Evolutionary conservation across 2,113 vertebrate genomes (phyloP).

Genomic region (Ammodytes marinus): DNA sequence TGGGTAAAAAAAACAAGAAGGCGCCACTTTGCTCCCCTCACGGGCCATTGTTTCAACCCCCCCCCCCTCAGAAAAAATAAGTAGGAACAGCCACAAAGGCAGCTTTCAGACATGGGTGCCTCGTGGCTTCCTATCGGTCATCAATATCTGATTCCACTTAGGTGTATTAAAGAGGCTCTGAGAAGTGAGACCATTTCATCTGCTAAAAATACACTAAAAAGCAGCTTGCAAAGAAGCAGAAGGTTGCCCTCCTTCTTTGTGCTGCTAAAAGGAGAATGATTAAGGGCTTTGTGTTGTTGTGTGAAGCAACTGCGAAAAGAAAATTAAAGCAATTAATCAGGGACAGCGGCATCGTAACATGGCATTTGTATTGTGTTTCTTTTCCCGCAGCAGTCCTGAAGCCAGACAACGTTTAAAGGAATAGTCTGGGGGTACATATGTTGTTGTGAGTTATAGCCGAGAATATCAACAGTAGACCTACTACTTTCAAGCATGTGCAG

Average conservation of each 20-base stretch:
- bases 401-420: not conserved
- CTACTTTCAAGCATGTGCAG: too few relatives aligned
- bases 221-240: conserved; percentile 4
- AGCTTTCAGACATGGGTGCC: conserved; percentile 48
- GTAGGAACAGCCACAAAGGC: conserved; percentile 37
- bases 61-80: conserved; percentile 10
- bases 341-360: conserved; percentile 36
- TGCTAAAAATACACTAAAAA: not conserved
- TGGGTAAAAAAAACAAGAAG: conserved; percentile 67
- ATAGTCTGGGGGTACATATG: too few relatives aligned
- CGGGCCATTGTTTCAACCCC: conserved; percentile 27
- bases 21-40: conserved; percentile 36
- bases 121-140: conserved; percentile 35
- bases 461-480: too few relatives aligned
- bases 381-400: conserved; percentile 21
- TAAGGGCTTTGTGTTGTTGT: conserved; percentile 45
- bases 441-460: too few relatives aligned
- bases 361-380: conserved; percentile 43
- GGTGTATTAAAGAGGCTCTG: conserved; percentile 9
- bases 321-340: conserved; percentile 74
- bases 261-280: conserved; percentile 26
- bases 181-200: conserved; percentile 4
- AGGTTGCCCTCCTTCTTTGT: conserved; percentile 29
- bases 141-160: conserved; percentile 30
- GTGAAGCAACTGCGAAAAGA: conserved; percentile 50